Conservation (phyloP, 2,113 vertebrate genomes). For the Callorhinus ursinus region DNA sequence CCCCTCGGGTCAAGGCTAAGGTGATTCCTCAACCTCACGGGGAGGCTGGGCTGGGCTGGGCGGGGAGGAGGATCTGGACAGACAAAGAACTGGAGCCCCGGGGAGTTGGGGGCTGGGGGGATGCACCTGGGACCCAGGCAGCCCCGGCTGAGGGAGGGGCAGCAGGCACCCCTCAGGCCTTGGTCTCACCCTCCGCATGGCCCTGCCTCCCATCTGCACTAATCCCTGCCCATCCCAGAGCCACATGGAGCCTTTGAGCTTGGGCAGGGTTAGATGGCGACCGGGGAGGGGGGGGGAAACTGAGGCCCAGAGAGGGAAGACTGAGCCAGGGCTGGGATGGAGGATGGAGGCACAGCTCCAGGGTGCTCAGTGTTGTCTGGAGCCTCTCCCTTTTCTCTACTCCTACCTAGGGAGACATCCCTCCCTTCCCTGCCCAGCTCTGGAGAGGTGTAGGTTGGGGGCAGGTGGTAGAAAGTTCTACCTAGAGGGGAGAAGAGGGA, state of each 20-base stretch:
- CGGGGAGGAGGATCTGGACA: slow-evolving; percentile 56
- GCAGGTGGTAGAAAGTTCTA: neutral
- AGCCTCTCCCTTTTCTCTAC: too few relatives aligned
- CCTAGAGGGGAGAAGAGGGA: neutral
- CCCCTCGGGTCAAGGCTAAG: slow-evolving; percentile 80
- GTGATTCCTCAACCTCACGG: slow-evolving; percentile 81
- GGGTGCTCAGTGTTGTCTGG: accelerated
- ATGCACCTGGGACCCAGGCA: slow-evolving; percentile 68
- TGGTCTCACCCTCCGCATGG: neutral
- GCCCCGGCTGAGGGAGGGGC: neutral
- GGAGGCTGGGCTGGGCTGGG: slow-evolving; percentile 47
- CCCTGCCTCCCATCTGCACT: slow-evolving; percentile 14
- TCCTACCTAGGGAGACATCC: neutral
- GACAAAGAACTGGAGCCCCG: slow-evolving; percentile 62
- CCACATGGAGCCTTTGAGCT: neutral
- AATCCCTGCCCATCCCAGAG: neutral
- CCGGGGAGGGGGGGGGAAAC: slow-evolving; percentile 5
- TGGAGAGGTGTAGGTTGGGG: neutral
- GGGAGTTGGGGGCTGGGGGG: slow-evolving; percentile 53
- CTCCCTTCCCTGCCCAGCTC: neutral
- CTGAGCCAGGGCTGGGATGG: neutral
- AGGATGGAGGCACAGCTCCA: too few relatives aligned
- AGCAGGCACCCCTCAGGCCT: slow-evolving; percentile 39
- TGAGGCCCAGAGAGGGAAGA: slow-evolving; percentile 20
- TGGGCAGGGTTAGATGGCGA: neutral